Evolutionary conservation across 1,140 invertebrate genomes (phyloP).

Genomic region (Brachionus sp.): DNA sequence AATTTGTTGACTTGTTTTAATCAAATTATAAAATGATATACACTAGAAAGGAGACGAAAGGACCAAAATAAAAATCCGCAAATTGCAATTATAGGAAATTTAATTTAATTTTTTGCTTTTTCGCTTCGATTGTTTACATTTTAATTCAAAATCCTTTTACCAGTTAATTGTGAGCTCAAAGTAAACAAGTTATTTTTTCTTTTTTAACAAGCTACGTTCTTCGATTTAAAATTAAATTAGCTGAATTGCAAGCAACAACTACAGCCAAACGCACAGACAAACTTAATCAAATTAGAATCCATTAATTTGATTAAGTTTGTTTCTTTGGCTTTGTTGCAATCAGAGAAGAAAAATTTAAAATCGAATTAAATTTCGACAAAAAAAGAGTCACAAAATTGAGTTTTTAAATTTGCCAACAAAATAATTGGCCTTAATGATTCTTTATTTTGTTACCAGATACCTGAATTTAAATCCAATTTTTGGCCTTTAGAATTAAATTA

Average conservation of each 20-base stretch:
- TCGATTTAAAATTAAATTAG: slow-evolving; percentile 16
- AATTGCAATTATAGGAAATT: slow-evolving; percentile 2
- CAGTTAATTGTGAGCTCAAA: slow-evolving; percentile 4
- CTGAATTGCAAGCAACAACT: not conserved
- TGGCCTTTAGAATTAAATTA: not conserved
- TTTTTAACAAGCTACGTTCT: not conserved
- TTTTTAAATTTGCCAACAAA: not conserved
- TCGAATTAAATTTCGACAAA: not conserved
- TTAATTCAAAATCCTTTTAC: not conserved
- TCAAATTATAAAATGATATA: slow-evolving; percentile 14
- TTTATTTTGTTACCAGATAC: not conserved
- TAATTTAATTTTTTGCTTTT: not conserved
- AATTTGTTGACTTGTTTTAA: slow-evolving; percentile 27
- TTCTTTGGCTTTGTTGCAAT: not conserved
- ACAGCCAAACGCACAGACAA: slow-evolving; percentile 2
- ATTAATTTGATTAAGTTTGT: slow-evolving; percentile 31
- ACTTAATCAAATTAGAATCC: slow-evolving; percentile 17
- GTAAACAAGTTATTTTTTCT: slow-evolving; percentile 1
- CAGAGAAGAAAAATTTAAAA: slow-evolving; percentile 25
- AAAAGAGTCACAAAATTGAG: slow-evolving; percentile 28
- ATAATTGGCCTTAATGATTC: not conserved
- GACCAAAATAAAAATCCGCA: slow-evolving; percentile 31
- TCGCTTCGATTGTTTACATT: not conserved
- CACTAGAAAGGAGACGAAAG: slow-evolving; percentile 28
- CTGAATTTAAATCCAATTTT: slow-evolving; percentile 28